These are phyloP conservation scores for Propithecus deckenii DNA, from an alignment of 2,797 vertebrate species.

Conservation along the genomic window DNA sequence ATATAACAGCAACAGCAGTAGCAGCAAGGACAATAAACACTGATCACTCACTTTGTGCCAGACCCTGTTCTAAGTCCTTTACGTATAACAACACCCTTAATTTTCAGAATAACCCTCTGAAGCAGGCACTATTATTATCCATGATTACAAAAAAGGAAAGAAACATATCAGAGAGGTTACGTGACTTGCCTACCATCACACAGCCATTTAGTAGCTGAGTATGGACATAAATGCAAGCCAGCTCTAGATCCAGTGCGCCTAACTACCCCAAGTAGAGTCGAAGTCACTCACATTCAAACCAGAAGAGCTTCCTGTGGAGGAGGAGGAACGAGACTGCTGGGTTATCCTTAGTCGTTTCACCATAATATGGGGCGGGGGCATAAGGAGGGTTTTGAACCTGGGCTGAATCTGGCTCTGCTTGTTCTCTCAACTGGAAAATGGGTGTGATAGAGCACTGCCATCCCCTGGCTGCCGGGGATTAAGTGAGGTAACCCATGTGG, in stretches of 20 bases:
- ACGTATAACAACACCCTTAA: not conserved
- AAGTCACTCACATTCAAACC: no score
- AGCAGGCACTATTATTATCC: not conserved
- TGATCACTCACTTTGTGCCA: not conserved
- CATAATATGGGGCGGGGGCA: accelerated
- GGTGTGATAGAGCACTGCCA: not conserved
- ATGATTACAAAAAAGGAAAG: no score
- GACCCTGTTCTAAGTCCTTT: not conserved
- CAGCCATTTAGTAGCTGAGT: not conserved
- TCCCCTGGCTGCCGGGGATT: not conserved
- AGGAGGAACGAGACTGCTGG: not conserved
- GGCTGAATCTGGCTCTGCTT: not conserved
- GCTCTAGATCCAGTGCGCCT: not conserved
- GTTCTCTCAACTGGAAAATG: not conserved
- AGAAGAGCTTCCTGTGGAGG: not conserved
- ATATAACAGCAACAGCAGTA: accelerated
- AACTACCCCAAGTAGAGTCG: not conserved
- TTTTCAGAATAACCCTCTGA: not conserved
- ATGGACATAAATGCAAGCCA: not conserved
- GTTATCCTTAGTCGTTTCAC: not conserved
- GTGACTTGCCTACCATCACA: not conserved
- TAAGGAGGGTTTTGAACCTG: not conserved
- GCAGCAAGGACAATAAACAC: not conserved
- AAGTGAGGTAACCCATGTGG: accelerated
- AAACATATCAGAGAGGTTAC: not conserved